Conservation (phyloP, 2,888 invertebrate genomes). For the Dryobota labecula region DNA sequence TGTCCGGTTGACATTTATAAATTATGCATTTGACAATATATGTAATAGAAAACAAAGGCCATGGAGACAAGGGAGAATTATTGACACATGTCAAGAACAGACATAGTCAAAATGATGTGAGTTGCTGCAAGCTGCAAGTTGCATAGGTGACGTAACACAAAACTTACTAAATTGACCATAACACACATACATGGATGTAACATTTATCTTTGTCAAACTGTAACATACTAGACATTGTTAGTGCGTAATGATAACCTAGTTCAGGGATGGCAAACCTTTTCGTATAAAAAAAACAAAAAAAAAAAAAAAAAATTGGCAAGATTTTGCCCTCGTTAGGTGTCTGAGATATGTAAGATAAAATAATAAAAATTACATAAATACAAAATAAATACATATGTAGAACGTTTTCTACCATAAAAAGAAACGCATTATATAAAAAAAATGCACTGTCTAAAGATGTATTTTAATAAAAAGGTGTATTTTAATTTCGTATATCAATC, state of each 20-base stretch:
- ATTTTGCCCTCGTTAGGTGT: not conserved
- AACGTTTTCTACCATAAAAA: not conserved
- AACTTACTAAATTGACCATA: slow-evolving; percentile 35
- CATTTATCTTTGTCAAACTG: slow-evolving; percentile 62
- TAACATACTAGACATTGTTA: slow-evolving; percentile 46
- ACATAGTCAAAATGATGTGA: not conserved
- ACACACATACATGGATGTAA: slow-evolving; percentile 29
- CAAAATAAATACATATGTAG: not conserved
- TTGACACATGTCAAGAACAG: slow-evolving; percentile 22
- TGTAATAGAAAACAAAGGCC: slow-evolving; percentile 35
- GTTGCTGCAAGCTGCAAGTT: slow-evolving; percentile 28
- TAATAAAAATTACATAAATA: not conserved
- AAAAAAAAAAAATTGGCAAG: no score
- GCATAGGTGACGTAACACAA: slow-evolving; percentile 20
- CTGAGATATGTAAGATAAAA: not conserved
- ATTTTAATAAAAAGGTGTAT: not conserved
- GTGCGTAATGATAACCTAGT: slow-evolving; percentile 47
- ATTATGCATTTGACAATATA: slow-evolving; percentile 27
- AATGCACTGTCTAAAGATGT: not conserved
- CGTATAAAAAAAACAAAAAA: not conserved
- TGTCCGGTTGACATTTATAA: slow-evolving; percentile 54
- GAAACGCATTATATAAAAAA: not conserved
- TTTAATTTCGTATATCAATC: not conserved
- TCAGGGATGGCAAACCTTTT: slow-evolving; percentile 23
- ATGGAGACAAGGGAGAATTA: slow-evolving; percentile 19